Base-by-base conservation (phyloP, 2,113 vertebrate genomes). In the Quiscalus mexicanus region DNA sequence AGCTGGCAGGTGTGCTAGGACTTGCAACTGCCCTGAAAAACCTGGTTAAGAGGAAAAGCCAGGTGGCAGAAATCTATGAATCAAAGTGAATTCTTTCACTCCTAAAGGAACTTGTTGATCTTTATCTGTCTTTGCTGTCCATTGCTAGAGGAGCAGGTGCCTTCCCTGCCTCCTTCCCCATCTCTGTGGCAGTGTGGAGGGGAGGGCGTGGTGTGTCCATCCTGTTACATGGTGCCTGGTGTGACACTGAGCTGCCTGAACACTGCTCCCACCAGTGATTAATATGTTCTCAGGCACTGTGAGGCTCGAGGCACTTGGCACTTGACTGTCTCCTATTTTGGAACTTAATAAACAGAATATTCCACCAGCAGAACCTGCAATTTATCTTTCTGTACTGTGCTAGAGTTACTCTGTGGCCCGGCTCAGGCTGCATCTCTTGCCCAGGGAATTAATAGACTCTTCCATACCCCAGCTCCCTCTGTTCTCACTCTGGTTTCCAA, bases 381-480 rank as follows among this genome's bases (percentile, higher is more conserved):
- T 96, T 93, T 88, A 81, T 95, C 95, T 95, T 77, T 80, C 5
- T 2, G 27, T 47, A 4, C 79, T 37, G 55, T 2, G 12, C 0
- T 0, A 60, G 65, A 88, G 69, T 90, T 84, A 69, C 47, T 83
- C 52, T 0, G 1, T 12, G 63, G 88, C 81, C 89, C 0, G 11
- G 78, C 45, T 85, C 84, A 42, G 63, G 67, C 84, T 93, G 37
- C 8, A 0, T 86, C 49, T 69, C 30, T 79, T 82, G 60, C 80
- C 70, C 84, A 91, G 84, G 92, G 95, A 96, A 95, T 95, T 94
- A 94, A 90, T 94, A 94, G 90, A 89, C 76, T 93, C 69, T 86
- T 79, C 53, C 69, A 49, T 69, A 44, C 59, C 59, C 39, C 24
- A 62, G 50, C 80, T 85, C 63, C 41, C 69, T 92, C 33, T 35